Evolutionary conservation across 2,113 vertebrate genomes (phyloP).

Genomic region (Cichladusa arquata): DNA sequence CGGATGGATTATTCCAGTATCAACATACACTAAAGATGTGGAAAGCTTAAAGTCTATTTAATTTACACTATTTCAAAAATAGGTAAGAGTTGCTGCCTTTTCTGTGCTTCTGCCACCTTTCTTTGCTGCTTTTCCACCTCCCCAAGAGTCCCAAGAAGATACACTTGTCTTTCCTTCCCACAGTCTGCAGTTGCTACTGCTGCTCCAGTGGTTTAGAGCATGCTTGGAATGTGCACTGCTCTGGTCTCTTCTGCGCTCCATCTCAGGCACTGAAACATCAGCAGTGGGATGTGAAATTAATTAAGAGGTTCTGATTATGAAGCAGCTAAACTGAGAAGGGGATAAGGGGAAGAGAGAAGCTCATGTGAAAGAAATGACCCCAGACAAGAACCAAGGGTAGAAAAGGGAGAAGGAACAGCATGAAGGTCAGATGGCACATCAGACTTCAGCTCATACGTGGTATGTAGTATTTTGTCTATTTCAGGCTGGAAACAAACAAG

Average conservation of each 20-base stretch:
- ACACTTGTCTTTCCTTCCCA: neutral
- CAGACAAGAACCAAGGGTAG: neutral
- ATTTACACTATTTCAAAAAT: neutral
- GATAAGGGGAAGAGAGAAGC: neutral
- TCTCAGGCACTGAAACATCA: neutral
- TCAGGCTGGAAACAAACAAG: constrained; percentile 5
- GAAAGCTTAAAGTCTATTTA: neutral
- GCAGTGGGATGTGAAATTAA: neutral
- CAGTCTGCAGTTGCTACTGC: neutral
- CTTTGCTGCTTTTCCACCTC: neutral
- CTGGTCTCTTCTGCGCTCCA: neutral
- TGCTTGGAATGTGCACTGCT: neutral
- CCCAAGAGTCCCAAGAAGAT: neutral
- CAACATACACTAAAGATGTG: neutral
- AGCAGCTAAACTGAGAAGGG: neutral
- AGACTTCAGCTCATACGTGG: neutral
- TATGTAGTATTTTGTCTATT: neutral
- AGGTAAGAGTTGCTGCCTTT: neutral
- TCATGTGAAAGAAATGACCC: neutral
- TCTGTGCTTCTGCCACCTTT: neutral
- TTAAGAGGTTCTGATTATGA: neutral
- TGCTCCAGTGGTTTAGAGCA: neutral
- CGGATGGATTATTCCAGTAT: neutral
- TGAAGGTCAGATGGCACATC: neutral
- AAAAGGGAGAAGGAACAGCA: neutral